These are phyloP conservation scores for Oreortyx pictus DNA, from an alignment of 2,797 vertebrate genomes.

Conservation along the genomic window DNA sequence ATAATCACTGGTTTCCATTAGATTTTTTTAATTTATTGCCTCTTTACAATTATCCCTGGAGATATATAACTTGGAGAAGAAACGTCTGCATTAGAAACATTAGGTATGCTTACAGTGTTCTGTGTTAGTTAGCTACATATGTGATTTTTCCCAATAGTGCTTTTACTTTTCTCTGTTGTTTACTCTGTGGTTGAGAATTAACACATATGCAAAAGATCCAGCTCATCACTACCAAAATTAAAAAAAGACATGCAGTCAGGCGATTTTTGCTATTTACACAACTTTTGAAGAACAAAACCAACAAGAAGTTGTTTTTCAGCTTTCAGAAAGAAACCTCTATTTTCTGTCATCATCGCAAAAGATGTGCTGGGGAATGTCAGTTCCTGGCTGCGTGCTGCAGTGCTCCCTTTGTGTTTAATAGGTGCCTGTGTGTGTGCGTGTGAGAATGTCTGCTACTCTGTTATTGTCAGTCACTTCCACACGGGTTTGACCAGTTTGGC, in stretches of 20 bases:
- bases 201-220: slow-evolving; percentile 56
- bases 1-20: slow-evolving; percentile 77
- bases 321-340: slow-evolving; percentile 5
- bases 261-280: slow-evolving; percentile 8
- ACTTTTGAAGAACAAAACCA: slow-evolving; percentile 28
- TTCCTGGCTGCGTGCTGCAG: slow-evolving; percentile 17
- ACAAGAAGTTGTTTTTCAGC: background rate
- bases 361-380: background rate
- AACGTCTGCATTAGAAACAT: slow-evolving; percentile 89
- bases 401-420: background rate
- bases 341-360: background rate
- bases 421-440: background rate
- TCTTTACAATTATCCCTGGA: slow-evolving; percentile 84
- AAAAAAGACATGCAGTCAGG: background rate
- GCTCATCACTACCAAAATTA: slow-evolving; percentile 20
- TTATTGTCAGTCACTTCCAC: slow-evolving; percentile 24
- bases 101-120: slow-evolving; percentile 86
- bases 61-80: slow-evolving; percentile 88
- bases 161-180: slow-evolving; percentile 81
- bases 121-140: slow-evolving; percentile 85
- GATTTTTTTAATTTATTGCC: slow-evolving; percentile 86
- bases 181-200: slow-evolving; percentile 79
- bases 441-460: background rate
- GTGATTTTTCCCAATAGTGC: slow-evolving; percentile 81
- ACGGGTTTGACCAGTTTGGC: slow-evolving; percentile 14